These are phyloP conservation scores for Pelecanus crispus DNA, from an alignment of 2,113 vertebrate species.

Conservation along the genomic window DNA sequence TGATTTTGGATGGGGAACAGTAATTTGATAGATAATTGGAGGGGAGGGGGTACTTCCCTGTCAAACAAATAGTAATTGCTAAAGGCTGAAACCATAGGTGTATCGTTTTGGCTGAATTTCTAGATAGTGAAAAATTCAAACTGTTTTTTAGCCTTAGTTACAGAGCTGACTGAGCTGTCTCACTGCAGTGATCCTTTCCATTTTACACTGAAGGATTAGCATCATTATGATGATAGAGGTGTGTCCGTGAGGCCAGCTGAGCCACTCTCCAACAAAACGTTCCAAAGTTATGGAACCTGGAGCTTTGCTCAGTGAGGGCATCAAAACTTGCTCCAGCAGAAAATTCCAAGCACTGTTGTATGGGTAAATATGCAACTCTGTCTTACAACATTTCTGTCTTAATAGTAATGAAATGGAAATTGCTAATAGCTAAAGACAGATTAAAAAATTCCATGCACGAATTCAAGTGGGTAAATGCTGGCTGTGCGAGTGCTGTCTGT, in stretches of 20 bases:
- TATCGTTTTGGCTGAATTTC: background rate
- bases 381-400: background rate
- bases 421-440: background rate
- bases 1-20: background rate
- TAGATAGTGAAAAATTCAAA: background rate
- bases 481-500: background rate
- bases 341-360: background rate
- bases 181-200: background rate
- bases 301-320: background rate
- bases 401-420: background rate
- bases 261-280: background rate
- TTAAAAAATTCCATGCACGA: background rate
- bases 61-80: background rate
- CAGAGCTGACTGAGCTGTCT: background rate
- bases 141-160: background rate
- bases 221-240: background rate
- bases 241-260: background rate
- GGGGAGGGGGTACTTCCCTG: background rate
- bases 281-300: background rate
- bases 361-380: background rate
- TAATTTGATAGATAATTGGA: background rate
- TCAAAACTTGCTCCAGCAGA: background rate
- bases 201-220: background rate
- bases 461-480: background rate
- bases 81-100: background rate